A percentile compares a stretch with the other conserved stretches of the same genome.
Evolutionary conservation across 2,113 vertebrate species (phyloP).

Genomic region (Lagenorhynchus albirostris): DNA sequence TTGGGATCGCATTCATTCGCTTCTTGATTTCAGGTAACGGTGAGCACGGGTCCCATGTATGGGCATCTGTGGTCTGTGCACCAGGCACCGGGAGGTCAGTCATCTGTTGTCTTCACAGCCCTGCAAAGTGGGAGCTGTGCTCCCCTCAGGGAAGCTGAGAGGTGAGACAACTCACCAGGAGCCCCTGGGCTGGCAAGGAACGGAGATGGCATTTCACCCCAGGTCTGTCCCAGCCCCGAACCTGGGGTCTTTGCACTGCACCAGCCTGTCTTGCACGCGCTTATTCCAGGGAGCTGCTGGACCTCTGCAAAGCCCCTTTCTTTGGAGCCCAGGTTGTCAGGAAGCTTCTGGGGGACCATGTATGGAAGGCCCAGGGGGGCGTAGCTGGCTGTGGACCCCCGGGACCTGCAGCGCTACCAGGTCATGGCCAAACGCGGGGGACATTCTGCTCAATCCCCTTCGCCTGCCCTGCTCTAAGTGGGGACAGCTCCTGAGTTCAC

Average conservation of each 20-base stretch:
- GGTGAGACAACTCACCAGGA: fast-evolving
- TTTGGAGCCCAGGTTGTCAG: not conserved
- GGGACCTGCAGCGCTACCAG: not conserved
- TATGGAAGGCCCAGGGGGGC: not conserved
- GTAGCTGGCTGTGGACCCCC: fast-evolving
- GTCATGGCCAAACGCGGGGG: not conserved
- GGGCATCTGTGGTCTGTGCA: fast-evolving
- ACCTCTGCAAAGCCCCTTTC: not conserved
- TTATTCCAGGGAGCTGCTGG: not conserved
- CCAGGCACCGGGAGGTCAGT: fast-evolving
- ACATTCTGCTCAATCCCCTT: not conserved
- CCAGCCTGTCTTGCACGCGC: not conserved
- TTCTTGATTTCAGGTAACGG: not conserved
- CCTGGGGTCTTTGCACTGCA: fast-evolving
- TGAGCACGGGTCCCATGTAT: fast-evolving
- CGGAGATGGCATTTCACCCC: not conserved
- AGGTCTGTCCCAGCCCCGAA: fast-evolving
- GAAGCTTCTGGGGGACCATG: not conserved
- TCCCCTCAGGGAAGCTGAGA: no score
- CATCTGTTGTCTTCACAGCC: no score
- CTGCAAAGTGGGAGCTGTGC: fast-evolving
- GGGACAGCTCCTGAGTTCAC: not conserved
- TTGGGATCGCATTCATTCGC: not conserved
- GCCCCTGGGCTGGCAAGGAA: not conserved
- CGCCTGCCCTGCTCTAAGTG: fast-evolving